These are phyloP conservation scores for Noctilio leporinus DNA, from an alignment of 2,113 vertebrate species.

Conservation along the genomic window DNA sequence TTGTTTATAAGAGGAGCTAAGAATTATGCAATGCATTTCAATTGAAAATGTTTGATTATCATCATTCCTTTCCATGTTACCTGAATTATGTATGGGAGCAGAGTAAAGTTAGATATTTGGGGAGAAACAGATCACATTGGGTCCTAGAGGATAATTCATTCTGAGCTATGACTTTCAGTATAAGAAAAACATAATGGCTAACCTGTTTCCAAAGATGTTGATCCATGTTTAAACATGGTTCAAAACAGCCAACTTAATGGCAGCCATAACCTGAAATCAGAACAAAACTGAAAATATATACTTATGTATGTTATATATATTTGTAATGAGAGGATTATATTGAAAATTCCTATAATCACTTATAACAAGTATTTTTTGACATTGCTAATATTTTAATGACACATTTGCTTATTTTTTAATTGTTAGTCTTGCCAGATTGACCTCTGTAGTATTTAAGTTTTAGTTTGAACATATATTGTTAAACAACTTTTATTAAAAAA, in stretches of 20 bases:
- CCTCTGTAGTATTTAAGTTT: background rate
- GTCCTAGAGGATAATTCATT: background rate
- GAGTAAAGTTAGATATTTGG: background rate
- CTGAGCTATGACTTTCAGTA: background rate
- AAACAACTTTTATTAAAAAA: background rate
- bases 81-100: background rate
- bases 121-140: background rate
- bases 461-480: background rate
- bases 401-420: background rate
- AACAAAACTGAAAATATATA: background rate
- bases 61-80: background rate
- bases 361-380: background rate
- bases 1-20: slow-evolving; percentile 47
- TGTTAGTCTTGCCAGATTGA: background rate
- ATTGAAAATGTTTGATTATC: slow-evolving; percentile 35
- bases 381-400: background rate
- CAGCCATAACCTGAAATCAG: background rate
- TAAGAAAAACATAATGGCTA: background rate
- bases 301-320: background rate
- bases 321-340: background rate
- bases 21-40: background rate
- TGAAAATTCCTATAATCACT: background rate
- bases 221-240: background rate
- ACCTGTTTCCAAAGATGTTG: background rate
- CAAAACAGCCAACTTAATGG: background rate